A percentile compares a stretch with the other conserved stretches of the same genome.
Evolutionary conservation across 2,888 invertebrate genomes (phyloP).

Genomic region (Chrysolina americana): DNA sequence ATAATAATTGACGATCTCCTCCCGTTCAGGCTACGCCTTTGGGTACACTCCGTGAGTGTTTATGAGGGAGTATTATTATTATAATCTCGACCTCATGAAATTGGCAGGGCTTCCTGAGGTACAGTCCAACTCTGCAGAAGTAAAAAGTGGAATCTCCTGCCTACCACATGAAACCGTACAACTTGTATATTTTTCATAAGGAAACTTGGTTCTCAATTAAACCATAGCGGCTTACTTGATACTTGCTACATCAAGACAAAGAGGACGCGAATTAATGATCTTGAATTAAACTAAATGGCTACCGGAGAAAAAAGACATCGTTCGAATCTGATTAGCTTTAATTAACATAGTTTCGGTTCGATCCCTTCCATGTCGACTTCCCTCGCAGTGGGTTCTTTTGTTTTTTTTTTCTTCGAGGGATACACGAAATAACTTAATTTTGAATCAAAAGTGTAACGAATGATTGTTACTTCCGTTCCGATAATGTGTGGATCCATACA

Average conservation of each 20-base stretch:
- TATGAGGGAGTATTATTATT: too few species aligned
- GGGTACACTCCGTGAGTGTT: too few species aligned
- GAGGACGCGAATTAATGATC: slow-evolving; percentile 59
- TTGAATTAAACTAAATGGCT: slow-evolving; percentile 57
- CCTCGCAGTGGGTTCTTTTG: slow-evolving; percentile 34
- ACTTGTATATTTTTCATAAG: slow-evolving; percentile 50
- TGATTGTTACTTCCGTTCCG: background rate
- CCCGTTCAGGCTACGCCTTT: too few species aligned
- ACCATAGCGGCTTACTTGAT: slow-evolving; percentile 52
- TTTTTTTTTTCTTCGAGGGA: slow-evolving; percentile 29
- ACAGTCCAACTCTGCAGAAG: background rate
- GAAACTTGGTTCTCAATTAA: slow-evolving; percentile 55
- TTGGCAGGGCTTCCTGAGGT: too few species aligned
- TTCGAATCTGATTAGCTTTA: slow-evolving; percentile 61
- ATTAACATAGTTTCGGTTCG: slow-evolving; percentile 58
- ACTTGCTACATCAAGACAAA: slow-evolving; percentile 51
- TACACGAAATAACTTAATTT: slow-evolving; percentile 39
- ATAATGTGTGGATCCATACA: background rate
- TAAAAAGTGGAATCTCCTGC: slow-evolving; percentile 1
- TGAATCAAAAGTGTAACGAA: background rate
- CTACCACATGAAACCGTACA: slow-evolving; percentile 44
- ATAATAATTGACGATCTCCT: too few species aligned
- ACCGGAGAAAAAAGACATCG: slow-evolving; percentile 57
- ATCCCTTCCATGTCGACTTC: slow-evolving; percentile 43
- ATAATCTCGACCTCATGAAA: too few species aligned